Conservation (phyloP, 2,797 vertebrate species). For the Sarcophilus harrisii region DNA sequence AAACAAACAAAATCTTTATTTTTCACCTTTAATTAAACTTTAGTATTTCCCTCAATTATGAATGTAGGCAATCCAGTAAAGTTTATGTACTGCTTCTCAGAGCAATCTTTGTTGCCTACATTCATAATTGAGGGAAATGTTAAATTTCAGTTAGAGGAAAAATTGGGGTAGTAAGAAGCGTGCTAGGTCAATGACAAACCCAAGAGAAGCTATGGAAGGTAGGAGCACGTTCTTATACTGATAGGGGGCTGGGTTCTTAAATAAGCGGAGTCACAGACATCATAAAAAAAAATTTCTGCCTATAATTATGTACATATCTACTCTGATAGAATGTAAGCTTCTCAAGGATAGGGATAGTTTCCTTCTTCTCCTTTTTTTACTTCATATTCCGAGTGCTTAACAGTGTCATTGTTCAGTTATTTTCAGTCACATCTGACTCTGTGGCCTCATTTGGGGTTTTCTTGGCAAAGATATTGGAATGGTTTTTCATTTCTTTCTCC, state of each 20-base stretch:
- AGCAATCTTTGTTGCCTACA: too few relatives aligned
- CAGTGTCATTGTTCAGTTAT: background rate
- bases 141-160: background rate
- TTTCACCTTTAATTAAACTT: background rate
- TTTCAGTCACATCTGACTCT: background rate
- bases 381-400: background rate
- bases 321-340: background rate
- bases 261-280: background rate
- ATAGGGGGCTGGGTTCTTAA: background rate
- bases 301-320: background rate
- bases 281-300: background rate
- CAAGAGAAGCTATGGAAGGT: background rate
- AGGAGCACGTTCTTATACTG: background rate
- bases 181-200: background rate
- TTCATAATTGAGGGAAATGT: too few relatives aligned
- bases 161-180: background rate
- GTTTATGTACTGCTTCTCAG: background rate
- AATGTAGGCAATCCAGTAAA: background rate
- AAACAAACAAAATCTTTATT: background rate
- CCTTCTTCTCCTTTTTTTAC: background rate
- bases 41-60: background rate
- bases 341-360: background rate
- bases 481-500: background rate
- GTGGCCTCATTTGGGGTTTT: background rate
- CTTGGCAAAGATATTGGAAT: background rate